A percentile compares a stretch with the other conserved stretches of the same genome.
Conservation (phyloP, 1,140 invertebrate genomes). For the Bombus confusus region DNA sequence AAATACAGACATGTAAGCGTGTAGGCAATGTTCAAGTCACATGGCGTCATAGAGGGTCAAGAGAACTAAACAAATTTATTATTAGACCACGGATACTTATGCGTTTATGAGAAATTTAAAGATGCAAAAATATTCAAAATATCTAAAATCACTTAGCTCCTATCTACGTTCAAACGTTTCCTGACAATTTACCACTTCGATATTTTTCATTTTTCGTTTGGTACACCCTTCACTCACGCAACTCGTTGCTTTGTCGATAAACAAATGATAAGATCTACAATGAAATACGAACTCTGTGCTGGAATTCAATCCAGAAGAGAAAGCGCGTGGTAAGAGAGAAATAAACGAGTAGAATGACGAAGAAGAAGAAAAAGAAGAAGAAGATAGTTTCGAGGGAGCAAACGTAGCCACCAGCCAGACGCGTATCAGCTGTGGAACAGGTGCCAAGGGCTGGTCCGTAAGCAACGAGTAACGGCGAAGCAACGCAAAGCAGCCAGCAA, state of each 20-base stretch:
- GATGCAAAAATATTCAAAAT: background rate
- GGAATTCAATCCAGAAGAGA: background rate
- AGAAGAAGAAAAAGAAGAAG: background rate
- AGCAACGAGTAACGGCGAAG: constrained; percentile 49
- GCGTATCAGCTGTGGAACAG: constrained; percentile 81
- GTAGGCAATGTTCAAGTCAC: no score
- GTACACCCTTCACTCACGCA: no score
- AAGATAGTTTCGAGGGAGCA: constrained; percentile 45
- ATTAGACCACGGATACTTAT: no score
- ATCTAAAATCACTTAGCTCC: no score
- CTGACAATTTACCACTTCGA: no score
- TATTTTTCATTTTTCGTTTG: no score
- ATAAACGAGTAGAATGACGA: background rate
- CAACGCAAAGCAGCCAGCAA: constrained; percentile 52
- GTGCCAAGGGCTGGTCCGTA: constrained; percentile 70
- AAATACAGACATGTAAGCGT: no score
- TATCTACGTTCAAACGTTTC: no score
- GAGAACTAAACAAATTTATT: no score
- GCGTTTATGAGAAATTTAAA: background rate
- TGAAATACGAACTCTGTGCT: background rate
- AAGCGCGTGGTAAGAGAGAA: background rate
- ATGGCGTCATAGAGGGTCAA: no score
- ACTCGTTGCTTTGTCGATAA: no score
- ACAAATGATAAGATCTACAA: no score
- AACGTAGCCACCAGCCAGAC: constrained; percentile 55